phyloP scores from a whole-genome alignment of 2,113 vertebrate species.

The Neogale vison region DNA sequence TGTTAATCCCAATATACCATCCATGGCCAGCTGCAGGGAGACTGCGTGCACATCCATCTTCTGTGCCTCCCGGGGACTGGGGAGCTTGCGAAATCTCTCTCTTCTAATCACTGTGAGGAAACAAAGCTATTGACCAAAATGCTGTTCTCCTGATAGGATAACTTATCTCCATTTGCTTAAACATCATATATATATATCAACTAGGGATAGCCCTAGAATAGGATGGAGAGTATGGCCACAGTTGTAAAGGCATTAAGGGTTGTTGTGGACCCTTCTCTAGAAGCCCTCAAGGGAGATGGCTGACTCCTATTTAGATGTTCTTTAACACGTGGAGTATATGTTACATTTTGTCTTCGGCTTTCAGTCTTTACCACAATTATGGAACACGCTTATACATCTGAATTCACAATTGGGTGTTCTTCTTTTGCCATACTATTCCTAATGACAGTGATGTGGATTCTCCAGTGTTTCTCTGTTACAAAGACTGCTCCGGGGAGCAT shows the following conservation, averaged over 20 bases:
- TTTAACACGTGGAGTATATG: not conserved
- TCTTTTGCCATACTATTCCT: not conserved
- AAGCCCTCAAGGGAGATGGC: not conserved
- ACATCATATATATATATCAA: not conserved
- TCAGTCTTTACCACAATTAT: not conserved
- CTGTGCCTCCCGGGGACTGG: not conserved
- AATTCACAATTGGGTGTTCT: not conserved
- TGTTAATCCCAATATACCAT: too few relatives aligned
- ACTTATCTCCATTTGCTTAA: not conserved
- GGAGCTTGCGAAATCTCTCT: not conserved
- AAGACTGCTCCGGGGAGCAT: not conserved
- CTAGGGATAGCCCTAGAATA: not conserved
- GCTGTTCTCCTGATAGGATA: not conserved
- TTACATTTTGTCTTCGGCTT: not conserved
- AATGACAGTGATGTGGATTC: not conserved
- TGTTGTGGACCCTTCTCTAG: not conserved
- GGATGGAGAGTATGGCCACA: not conserved
- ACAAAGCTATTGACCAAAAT: not conserved
- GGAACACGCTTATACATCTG: not conserved
- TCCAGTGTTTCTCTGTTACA: not conserved
- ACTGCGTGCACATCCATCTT: accelerated
- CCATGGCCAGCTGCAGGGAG: not conserved
- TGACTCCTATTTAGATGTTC: not conserved
- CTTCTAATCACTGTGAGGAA: not conserved
- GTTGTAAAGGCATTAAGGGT: not conserved